phyloP scores from a whole-genome alignment of 2,888 invertebrate species.

The Heliconius charithonia region DNA sequence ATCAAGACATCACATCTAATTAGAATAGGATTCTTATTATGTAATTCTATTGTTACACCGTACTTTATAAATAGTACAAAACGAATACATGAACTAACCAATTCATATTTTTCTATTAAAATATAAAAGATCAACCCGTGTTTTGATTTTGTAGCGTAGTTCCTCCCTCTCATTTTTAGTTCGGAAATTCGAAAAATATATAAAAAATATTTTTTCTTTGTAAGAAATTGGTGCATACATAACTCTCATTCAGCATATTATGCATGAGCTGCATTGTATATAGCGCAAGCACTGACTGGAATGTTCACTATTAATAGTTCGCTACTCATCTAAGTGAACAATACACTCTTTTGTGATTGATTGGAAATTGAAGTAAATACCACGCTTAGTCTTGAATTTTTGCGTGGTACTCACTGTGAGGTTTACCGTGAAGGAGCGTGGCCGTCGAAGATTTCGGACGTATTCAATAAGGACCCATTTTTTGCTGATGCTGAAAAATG shows the following conservation, averaged over 20 bases:
- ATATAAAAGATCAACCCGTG: conserved; percentile 79
- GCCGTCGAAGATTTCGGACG: conserved; percentile 77
- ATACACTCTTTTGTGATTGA: conserved; percentile 66
- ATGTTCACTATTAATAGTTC: conserved; percentile 56
- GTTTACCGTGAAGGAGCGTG: conserved; percentile 80
- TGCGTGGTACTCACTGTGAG: conserved; percentile 70
- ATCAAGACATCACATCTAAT: conserved; percentile 43
- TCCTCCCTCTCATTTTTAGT: conserved; percentile 62
- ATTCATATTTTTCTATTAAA: conserved; percentile 78
- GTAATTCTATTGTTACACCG: conserved; percentile 45
- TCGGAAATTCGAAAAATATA: neutral
- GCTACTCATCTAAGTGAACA: conserved; percentile 62
- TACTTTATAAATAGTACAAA: conserved; percentile 54
- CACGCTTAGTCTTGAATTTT: conserved; percentile 43
- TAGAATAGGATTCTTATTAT: conserved; percentile 42
- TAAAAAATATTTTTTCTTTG: neutral
- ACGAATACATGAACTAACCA: conserved; percentile 72
- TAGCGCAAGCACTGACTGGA: conserved; percentile 67
- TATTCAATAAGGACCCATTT: conserved; percentile 80
- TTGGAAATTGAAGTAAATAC: conserved; percentile 39
- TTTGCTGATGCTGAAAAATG: conserved; percentile 82
- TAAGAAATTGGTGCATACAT: conserved; percentile 49
- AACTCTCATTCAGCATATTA: conserved; percentile 52
- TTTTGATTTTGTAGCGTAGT: conserved; percentile 83
- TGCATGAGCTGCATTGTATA: conserved; percentile 81